These are phyloP conservation scores for Eclectus roratus DNA, from an alignment of 2,113 vertebrate genomes.

Conservation along the genomic window DNA sequence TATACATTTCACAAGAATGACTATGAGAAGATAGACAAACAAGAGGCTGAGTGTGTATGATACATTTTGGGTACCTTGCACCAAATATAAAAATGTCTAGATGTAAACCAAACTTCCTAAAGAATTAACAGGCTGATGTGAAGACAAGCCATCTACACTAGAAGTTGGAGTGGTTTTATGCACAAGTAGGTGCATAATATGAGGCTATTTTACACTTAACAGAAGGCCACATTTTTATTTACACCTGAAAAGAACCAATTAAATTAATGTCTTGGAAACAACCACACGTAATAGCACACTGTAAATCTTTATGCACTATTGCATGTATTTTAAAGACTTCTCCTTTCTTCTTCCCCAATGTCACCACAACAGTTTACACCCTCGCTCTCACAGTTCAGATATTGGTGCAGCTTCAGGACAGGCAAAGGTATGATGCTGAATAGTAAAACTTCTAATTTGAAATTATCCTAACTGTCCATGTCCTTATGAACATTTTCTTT, in stretches of 20 bases:
- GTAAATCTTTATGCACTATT: neutral
- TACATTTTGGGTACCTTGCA: neutral
- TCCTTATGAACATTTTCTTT: neutral
- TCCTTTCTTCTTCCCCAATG: neutral
- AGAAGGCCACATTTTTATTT: slow-evolving; percentile 1
- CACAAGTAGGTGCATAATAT: neutral
- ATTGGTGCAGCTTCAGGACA: neutral
- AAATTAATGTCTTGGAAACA: slow-evolving; percentile 23
- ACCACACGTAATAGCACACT: neutral
- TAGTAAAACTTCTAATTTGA: neutral
- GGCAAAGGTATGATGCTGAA: neutral
- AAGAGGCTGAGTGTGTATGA: neutral
- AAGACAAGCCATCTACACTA: neutral
- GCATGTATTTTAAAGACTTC: neutral
- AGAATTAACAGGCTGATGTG: neutral
- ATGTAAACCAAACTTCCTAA: neutral
- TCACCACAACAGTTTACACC: neutral
- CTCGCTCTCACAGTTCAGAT: neutral
- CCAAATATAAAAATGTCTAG: neutral
- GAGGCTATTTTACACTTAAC: neutral
- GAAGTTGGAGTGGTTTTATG: neutral
- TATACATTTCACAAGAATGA: neutral
- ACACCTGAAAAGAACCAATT: neutral
- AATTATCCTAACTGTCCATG: neutral
- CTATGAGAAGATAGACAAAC: neutral